These are phyloP conservation scores for Eleginops maclovinus DNA, from an alignment of 2,113 vertebrate genomes.

Conservation along the genomic window DNA sequence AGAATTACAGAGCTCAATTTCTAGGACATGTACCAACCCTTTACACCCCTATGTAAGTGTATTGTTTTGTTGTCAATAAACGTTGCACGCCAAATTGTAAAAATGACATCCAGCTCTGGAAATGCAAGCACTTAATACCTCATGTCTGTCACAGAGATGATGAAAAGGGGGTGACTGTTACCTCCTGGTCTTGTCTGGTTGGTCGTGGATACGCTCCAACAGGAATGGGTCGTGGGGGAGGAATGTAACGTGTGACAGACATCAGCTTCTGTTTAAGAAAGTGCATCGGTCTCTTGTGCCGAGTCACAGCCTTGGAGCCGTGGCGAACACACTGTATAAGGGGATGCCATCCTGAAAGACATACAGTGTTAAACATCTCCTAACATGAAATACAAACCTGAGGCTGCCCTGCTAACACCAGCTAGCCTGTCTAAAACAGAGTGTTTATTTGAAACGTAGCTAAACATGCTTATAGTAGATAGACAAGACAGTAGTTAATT, in stretches of 20 bases:
- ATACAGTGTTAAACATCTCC: neutral
- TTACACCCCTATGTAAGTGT: neutral
- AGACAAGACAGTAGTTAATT: rapidly evolving
- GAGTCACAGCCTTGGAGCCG: constrained; percentile 93
- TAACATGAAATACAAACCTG: too few species aligned
- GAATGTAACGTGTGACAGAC: constrained; percentile 90
- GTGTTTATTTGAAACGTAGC: neutral
- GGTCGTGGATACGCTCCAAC: constrained; percentile 75
- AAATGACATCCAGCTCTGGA: neutral
- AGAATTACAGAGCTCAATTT: too few species aligned
- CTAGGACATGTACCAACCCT: too few species aligned
- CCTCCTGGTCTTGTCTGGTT: constrained; percentile 68
- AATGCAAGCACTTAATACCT: neutral
- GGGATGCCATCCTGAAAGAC: constrained; percentile 86
- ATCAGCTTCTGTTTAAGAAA: constrained; percentile 90
- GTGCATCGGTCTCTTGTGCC: constrained; percentile 90
- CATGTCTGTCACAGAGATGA: neutral
- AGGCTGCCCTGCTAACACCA: neutral
- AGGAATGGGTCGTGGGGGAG: constrained; percentile 78
- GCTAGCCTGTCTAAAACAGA: neutral
- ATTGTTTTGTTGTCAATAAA: neutral
- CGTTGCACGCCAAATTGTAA: neutral
- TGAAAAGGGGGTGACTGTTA: constrained; percentile 41
- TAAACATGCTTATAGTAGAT: neutral
- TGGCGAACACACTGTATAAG: constrained; percentile 84